phyloP scores from a whole-genome alignment of 2,888 invertebrate genomes.

The Agrochola circellaris region DNA sequence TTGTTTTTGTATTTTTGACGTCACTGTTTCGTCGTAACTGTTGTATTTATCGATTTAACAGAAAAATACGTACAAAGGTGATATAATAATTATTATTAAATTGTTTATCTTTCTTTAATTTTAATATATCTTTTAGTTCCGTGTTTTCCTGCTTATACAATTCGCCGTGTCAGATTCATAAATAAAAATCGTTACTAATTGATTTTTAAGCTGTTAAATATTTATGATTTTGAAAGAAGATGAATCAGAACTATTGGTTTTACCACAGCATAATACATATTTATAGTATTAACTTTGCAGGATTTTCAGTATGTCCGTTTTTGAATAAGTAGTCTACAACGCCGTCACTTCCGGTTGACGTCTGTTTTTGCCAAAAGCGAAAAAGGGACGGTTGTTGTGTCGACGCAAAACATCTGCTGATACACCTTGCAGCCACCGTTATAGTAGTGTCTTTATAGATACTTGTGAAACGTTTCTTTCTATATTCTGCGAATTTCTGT shows the following conservation, averaged over 20 bases:
- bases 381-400: constrained; percentile 14
- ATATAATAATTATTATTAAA: not conserved
- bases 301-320: constrained; percentile 15
- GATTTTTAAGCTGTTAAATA: not conserved
- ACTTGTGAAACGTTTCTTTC: constrained; percentile 17
- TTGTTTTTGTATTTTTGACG: not conserved
- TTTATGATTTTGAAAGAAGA: not conserved
- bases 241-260: constrained; percentile 18
- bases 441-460: constrained; percentile 8
- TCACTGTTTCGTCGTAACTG: not conserved
- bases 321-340: not conserved
- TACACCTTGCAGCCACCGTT: constrained; percentile 39
- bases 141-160: not conserved
- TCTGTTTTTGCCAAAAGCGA: constrained; percentile 35
- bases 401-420: constrained; percentile 29
- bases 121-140: not conserved
- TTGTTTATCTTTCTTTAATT: not conserved
- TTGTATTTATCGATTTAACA: not conserved
- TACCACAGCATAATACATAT: constrained; percentile 3
- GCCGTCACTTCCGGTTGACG: constrained; percentile 1
- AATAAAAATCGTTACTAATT: not conserved
- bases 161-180: not conserved
- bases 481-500: constrained; percentile 35
- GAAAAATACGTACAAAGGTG: not conserved
- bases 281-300: not conserved